A percentile compares a stretch with the other conserved stretches of the same genome.
Conservation (phyloP, 2,888 invertebrate species). For the Cephus pulcher region DNA sequence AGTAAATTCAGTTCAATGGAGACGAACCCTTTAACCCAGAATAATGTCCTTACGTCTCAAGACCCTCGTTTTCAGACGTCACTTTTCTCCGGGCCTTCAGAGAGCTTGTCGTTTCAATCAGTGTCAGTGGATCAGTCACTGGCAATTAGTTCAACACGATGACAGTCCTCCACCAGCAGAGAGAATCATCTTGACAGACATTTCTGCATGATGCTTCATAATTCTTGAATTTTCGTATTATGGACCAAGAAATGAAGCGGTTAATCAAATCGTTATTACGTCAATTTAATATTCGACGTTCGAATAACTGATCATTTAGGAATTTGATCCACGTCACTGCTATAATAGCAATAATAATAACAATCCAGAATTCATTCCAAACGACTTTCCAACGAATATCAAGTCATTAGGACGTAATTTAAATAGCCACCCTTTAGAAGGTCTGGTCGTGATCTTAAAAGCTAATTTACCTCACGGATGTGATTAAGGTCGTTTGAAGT, state of each 20-base stretch:
- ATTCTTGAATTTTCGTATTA: background rate
- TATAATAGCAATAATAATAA: background rate
- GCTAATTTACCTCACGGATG: background rate
- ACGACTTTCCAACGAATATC: background rate
- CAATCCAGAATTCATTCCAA: background rate
- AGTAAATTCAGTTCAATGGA: background rate
- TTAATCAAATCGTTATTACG: background rate
- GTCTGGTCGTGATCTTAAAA: background rate
- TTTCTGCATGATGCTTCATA: background rate
- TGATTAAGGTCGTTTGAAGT: background rate
- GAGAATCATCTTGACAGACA: background rate
- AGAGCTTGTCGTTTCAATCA: background rate
- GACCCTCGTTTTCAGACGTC: background rate
- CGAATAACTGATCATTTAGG: background rate
- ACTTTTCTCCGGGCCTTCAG: background rate
- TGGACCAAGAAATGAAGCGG: background rate
- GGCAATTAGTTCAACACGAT: background rate
- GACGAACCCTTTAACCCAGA: background rate
- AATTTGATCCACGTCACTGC: background rate
- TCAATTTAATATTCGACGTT: background rate
- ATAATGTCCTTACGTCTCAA: background rate
- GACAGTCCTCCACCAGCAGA: background rate
- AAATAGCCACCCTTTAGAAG: background rate
- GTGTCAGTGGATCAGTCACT: background rate
- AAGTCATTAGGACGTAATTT: background rate